Conservation (phyloP, 2,797 vertebrate genomes). For the Syncerus caffer region DNA sequence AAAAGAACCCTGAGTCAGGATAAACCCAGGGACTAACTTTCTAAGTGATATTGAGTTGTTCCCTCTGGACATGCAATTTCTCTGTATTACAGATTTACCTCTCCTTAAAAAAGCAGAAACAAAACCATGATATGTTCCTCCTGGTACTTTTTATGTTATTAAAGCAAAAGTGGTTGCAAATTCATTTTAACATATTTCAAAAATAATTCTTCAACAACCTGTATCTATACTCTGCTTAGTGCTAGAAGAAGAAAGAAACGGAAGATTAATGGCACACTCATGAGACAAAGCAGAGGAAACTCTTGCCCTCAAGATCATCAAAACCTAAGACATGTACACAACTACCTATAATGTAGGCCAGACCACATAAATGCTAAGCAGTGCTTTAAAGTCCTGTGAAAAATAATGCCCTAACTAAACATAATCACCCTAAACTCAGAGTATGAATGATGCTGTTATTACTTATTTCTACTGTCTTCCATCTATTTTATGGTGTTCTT, state of each 20-base stretch:
- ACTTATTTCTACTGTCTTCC: slow-evolving; percentile 58
- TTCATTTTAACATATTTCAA: slow-evolving; percentile 8
- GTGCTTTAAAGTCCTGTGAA: slow-evolving; percentile 17
- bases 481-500: slow-evolving; percentile 64
- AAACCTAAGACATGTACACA: neutral
- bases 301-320: neutral
- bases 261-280: neutral
- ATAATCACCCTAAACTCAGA: neutral
- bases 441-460: neutral
- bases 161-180: neutral
- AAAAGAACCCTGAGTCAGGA: neutral
- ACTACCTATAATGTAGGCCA: slow-evolving; percentile 30
- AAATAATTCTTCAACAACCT: neutral
- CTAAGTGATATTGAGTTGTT: neutral
- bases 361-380: neutral
- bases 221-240: neutral
- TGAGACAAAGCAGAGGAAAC: neutral
- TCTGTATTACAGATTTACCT: neutral
- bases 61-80: neutral
- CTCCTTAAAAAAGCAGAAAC: neutral
- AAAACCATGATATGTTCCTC: neutral
- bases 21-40: neutral
- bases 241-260: neutral
- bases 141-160: neutral
- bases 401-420: slow-evolving; percentile 2